These are phyloP conservation scores for Siderastrea siderea DNA, from an alignment of 92 coral and sea anemone species.

Conservation along the genomic window DNA sequence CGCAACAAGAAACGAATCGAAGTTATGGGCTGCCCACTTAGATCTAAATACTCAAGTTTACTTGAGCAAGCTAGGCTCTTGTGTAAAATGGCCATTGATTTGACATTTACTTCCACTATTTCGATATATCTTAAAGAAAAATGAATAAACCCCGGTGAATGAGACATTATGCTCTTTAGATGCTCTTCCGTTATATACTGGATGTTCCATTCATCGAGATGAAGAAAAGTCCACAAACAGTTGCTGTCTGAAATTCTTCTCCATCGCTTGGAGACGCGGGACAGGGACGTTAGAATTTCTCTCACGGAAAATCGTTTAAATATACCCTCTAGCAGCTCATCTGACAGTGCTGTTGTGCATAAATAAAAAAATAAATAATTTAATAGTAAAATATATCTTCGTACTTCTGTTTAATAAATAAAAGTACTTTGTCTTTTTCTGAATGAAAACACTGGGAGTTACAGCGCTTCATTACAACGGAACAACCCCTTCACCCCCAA, in stretches of 20 bases:
- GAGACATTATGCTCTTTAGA: constrained; percentile 38
- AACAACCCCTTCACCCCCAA: constrained; percentile 16
- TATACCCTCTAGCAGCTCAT: constrained; percentile 29
- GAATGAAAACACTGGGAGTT: constrained; percentile 10
- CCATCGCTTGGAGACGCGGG: constrained; percentile 45
- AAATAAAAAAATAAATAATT: not conserved
- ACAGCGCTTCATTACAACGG: constrained; percentile 3
- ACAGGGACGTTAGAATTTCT: constrained; percentile 35
- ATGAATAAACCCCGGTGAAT: constrained; percentile 46
- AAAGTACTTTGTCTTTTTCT: constrained; percentile 16
- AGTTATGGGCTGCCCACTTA: no score
- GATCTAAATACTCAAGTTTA: no score
- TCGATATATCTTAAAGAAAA: constrained; percentile 40
- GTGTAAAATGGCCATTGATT: not conserved
- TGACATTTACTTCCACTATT: constrained; percentile 18
- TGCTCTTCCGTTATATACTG: constrained; percentile 36
- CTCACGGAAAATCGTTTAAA: constrained; percentile 30
- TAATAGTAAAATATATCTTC: constrained; percentile 10
- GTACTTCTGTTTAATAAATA: constrained; percentile 8
- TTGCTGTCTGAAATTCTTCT: constrained; percentile 32
- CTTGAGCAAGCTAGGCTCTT: no score
- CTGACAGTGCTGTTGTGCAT: constrained; percentile 30
- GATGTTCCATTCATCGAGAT: constrained; percentile 65
- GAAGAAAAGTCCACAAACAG: constrained; percentile 50
- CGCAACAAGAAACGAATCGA: no score